These are phyloP conservation scores for Falcunculus frontatus DNA, from an alignment of 2,113 vertebrate species.

Conservation along the genomic window DNA sequence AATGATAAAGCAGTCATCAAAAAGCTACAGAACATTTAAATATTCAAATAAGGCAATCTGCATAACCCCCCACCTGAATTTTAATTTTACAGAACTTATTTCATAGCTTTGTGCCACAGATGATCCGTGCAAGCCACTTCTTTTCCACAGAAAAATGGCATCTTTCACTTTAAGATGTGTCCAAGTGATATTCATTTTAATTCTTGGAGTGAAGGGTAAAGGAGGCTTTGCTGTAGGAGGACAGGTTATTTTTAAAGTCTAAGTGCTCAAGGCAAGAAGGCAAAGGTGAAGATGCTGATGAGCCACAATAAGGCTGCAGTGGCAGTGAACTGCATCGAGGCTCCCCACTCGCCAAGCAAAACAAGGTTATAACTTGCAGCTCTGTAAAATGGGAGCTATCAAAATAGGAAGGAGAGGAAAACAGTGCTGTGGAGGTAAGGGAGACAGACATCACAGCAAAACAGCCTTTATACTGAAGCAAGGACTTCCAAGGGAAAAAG, in stretches of 20 bases:
- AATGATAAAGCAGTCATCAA: constrained; percentile 68
- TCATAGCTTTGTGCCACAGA: not conserved
- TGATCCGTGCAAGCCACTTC: not conserved
- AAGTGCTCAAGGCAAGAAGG: not conserved
- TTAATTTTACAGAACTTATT: constrained; percentile 55
- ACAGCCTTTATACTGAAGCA: accelerated
- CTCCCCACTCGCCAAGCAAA: not conserved
- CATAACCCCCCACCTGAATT: constrained; percentile 50
- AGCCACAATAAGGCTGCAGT: not conserved
- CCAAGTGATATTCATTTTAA: not conserved
- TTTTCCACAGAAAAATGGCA: not conserved
- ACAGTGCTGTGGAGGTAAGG: not conserved
- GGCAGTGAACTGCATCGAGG: not conserved
- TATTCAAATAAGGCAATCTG: constrained; percentile 61
- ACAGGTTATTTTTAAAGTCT: not conserved
- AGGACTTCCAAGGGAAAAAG: not conserved
- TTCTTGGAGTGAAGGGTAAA: not conserved
- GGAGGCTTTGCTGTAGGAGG: not conserved
- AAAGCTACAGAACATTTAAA: constrained; percentile 62
- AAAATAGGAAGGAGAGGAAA: not conserved
- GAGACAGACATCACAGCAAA: not conserved
- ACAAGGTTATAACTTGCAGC: not conserved
- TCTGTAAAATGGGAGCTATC: not conserved
- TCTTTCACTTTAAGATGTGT: not conserved
- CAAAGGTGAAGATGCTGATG: not conserved